phyloP scores from a whole-genome alignment of 2,888 invertebrate genomes.

The Xestia sexstrigata region DNA sequence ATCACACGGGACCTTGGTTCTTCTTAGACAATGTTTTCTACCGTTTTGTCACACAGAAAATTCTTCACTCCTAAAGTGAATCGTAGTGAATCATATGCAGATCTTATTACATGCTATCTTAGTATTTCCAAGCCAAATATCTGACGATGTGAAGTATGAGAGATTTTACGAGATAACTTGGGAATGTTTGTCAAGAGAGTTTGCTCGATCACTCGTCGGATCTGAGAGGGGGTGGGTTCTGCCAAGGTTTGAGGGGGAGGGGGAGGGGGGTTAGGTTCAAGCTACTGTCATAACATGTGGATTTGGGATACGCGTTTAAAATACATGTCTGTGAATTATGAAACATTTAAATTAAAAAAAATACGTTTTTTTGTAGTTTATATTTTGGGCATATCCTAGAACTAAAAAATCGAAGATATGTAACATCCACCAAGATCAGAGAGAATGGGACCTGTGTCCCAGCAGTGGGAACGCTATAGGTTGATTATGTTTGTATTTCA shows the following conservation, averaged over 20 bases:
- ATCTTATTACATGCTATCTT: slow-evolving; percentile 7
- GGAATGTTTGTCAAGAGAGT: slow-evolving; percentile 43
- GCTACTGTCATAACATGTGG: background rate
- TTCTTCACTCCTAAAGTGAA: background rate
- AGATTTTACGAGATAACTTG: slow-evolving; percentile 52
- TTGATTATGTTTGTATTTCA: background rate
- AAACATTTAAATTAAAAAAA: too few species aligned
- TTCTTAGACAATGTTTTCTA: background rate
- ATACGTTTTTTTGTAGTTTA: background rate
- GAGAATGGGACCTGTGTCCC: background rate
- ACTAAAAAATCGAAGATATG: background rate
- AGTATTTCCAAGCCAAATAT: slow-evolving; percentile 18
- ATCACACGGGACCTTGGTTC: background rate
- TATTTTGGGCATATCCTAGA: background rate
- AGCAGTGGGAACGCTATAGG: background rate
- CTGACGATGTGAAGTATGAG: slow-evolving; percentile 30
- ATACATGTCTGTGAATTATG: background rate
- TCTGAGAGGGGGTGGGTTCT: background rate
- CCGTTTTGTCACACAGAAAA: background rate
- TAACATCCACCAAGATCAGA: background rate
- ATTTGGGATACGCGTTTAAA: background rate
- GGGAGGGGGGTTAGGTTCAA: slow-evolving; percentile 16
- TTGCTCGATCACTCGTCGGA: slow-evolving; percentile 38
- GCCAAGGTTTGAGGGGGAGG: slow-evolving; percentile 9
- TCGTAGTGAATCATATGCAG: background rate